phyloP scores from a whole-genome alignment of 2,113 vertebrate species.

The Miniopterus natalensis region DNA sequence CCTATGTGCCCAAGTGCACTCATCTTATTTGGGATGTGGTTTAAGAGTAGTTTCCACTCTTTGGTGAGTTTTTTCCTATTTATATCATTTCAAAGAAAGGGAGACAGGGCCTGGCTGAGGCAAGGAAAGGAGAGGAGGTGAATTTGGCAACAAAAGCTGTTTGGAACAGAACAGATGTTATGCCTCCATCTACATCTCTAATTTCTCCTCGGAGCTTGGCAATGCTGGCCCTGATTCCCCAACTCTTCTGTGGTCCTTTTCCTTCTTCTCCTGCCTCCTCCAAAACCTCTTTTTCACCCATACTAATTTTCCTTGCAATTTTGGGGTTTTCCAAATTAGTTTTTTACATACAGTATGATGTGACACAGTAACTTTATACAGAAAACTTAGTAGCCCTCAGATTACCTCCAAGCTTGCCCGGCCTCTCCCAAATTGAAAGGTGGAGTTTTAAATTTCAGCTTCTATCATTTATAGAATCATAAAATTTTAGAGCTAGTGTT shows the following conservation, averaged over 20 bases:
- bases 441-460: conserved; percentile 61
- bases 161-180: conserved; percentile 56
- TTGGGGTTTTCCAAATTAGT: background rate
- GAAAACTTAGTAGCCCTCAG: conserved; percentile 19
- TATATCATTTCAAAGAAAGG: conserved; percentile 45
- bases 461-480: conserved; percentile 61
- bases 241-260: conserved; percentile 30
- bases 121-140: conserved; percentile 31
- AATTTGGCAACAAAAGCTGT: conserved; percentile 68
- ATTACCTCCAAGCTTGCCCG: background rate
- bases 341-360: background rate
- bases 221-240: background rate
- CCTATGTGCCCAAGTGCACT: background rate
- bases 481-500: conserved; percentile 37
- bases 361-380: background rate
- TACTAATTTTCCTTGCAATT: background rate
- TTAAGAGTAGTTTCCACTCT: background rate
- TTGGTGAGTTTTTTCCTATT: conserved; percentile 10
- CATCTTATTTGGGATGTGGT: conserved; percentile 12
- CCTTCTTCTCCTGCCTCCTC: background rate
- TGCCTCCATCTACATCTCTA: background rate
- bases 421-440: conserved; percentile 51
- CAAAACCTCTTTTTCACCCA: background rate
- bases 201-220: conserved; percentile 54
- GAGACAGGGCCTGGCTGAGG: background rate